Base-by-base conservation (phyloP, 1,140 invertebrate genomes). In the Meloidogyne hapla region DNA sequence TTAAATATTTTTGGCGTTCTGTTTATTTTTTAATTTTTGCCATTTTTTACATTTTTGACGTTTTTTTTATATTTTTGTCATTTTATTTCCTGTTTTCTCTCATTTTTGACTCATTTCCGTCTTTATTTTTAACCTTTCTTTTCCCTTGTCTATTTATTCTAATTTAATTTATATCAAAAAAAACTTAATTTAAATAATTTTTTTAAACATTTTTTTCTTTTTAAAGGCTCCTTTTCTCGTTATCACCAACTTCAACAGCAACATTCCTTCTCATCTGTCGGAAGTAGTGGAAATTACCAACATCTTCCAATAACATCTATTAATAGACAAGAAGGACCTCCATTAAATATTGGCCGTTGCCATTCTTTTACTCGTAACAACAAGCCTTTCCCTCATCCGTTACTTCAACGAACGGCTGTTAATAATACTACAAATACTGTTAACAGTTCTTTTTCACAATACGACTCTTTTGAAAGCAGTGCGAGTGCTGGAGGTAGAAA, bases 381-480 rank as follows among this genome's bases (percentile, higher is more conserved):
- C 21, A 63, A 23, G 13, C 23, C 70, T 26, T 26, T 33, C 28
- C 28, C 23, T 63, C 74, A 73, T 69, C 74, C 28, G 15, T 38
- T 45, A 26, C 28, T 42, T 13, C 62, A 40, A 28, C 25, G 74
- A 45, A 75, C 9, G 12, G 5, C 48, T n/a, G 18, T 6, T 56
- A 56, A 56, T 45, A 45, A 12, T 15, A 45, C 0, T 45, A 45
- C 42, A 6, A 45, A 45, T 56, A 56, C 33, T 33, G 33, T 33
- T 33, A 33, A 33, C 33, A 33, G n/a, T 56, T 56, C 48, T 56
- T 68, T 75, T 61, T 76, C 69, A n/a, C 75, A 69, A 40, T 63
- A 77, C 73, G 76, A 77, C 21, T 67, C 63, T 33, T 66, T 77
- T 23, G 76, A 77, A 28, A 75, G 70, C 40, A 77, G 40, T 33